These are phyloP conservation scores for Microcebus ravelobensis DNA, from an alignment of 2,113 vertebrate genomes.

Conservation along the genomic window DNA sequence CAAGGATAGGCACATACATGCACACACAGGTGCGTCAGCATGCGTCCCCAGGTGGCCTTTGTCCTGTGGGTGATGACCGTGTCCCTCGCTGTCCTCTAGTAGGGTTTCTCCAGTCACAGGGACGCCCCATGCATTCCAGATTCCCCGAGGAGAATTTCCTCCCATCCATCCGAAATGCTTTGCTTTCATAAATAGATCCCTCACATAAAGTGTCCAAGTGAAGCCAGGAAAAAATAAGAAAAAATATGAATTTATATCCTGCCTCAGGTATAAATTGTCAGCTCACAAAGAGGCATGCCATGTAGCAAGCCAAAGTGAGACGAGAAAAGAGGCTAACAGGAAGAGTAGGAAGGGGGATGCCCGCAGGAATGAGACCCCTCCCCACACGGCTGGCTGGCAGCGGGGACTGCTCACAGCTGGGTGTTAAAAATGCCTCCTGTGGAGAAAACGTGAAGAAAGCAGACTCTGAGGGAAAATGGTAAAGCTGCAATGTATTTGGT, in stretches of 20 bases:
- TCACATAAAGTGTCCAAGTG: background rate
- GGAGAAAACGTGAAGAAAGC: background rate
- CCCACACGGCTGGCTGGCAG: rapidly evolving
- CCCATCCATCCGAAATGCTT: background rate
- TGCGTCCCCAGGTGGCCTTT: too few species aligned
- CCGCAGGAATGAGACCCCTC: background rate
- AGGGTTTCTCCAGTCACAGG: background rate
- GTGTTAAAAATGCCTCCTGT: background rate
- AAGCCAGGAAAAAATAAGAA: background rate
- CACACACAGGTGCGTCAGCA: rapidly evolving
- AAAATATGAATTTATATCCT: background rate
- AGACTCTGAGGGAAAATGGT: background rate
- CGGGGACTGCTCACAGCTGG: background rate
- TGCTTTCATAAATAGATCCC: background rate
- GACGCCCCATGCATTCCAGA: background rate
- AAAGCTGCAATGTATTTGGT: background rate
- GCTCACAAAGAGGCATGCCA: background rate
- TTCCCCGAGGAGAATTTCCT: background rate
- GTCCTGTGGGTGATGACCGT: background rate
- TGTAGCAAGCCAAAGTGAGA: background rate
- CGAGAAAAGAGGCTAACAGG: background rate
- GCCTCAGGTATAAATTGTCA: background rate
- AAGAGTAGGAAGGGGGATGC: background rate
- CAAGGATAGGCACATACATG: background rate
- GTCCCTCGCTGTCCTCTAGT: background rate